phyloP scores from a whole-genome alignment of 2,888 invertebrate genomes.

The Strigamia crassipes region DNA sequence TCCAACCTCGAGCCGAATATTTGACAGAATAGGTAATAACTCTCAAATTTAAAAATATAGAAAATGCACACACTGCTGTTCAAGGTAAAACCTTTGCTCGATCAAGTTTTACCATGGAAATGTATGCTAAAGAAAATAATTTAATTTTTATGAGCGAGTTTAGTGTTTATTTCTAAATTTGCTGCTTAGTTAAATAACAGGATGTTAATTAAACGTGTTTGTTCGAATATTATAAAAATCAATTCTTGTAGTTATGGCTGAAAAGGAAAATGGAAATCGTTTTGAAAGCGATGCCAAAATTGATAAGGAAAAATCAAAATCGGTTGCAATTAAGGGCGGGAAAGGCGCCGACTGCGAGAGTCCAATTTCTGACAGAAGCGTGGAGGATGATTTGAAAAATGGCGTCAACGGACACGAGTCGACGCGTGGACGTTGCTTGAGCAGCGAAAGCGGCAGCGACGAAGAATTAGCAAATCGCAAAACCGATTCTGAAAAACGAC shows the following conservation, averaged over 20 bases:
- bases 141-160: neutral
- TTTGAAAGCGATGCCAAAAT: too few species aligned
- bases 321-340: neutral
- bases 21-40: too few species aligned
- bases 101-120: neutral
- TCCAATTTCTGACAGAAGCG: neutral
- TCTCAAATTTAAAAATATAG: neutral
- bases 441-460: neutral
- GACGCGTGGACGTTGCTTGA: neutral
- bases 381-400: constrained; percentile 1
- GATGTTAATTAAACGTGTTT: neutral
- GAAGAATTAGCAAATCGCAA: neutral
- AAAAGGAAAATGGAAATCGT: neutral
- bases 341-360: neutral
- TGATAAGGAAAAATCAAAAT: neutral
- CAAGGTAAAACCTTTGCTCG: neutral
- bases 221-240: neutral
- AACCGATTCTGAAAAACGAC: neutral
- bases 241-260: neutral
- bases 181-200: neutral
- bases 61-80: neutral
- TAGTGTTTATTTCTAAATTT: neutral
- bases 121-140: neutral
- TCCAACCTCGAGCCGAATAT: too few species aligned
- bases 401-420: neutral